Evolutionary conservation across 2,113 vertebrate genomes (phyloP).

Genomic region (Peromyscus leucopus): DNA sequence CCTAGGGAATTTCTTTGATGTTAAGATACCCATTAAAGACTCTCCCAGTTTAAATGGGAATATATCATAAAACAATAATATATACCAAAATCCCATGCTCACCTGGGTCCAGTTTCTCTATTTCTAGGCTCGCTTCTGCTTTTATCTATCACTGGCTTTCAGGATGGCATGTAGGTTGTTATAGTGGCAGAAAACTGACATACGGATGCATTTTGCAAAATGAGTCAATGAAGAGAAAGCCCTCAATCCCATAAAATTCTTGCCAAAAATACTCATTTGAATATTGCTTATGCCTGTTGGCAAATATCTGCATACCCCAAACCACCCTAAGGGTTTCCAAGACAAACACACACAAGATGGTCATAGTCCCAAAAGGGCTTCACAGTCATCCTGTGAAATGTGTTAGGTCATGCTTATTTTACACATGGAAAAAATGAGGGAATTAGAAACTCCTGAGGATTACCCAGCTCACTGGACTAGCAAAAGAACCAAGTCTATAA

Average conservation of each 20-base stretch:
- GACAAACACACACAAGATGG: background rate
- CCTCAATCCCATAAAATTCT: background rate
- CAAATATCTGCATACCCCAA: background rate
- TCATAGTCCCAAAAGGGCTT: background rate
- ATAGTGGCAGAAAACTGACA: background rate
- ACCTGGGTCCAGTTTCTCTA: background rate
- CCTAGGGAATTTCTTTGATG: background rate
- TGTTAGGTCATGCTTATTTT: background rate
- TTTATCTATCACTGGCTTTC: background rate
- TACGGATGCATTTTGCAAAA: background rate
- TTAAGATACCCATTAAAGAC: background rate
- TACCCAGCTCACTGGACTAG: background rate
- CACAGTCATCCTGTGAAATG: background rate
- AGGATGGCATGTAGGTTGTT: background rate
- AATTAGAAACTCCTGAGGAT: background rate
- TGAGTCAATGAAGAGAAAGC: background rate
- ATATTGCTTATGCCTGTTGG: background rate
- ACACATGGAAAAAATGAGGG: background rate
- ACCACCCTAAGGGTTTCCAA: background rate
- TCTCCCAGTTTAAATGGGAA: background rate
- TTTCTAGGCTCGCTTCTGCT: background rate
- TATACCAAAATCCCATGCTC: background rate
- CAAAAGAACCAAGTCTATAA: background rate
- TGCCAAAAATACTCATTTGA: background rate
- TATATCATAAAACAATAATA: background rate